Evolutionary conservation across 1,140 invertebrate genomes (phyloP), one percentile per base, ranked within the genome.

Genomic region (Zaprionus taronus): DNA sequence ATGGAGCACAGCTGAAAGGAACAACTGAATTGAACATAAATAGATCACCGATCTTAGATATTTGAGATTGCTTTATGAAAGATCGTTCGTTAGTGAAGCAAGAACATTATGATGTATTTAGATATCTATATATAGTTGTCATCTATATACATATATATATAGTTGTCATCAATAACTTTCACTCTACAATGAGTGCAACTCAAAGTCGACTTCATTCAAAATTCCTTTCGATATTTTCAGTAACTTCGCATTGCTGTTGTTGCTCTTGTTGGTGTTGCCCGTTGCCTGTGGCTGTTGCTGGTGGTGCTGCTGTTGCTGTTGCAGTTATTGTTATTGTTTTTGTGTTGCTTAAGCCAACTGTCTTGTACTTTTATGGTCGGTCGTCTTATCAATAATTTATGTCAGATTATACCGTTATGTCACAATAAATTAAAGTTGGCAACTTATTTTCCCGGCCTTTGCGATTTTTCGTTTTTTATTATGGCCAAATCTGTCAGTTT

Each of bases 371-470:
- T 90, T 90, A 91, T 91, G 89, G 80, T 74, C 82, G 82, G 74
- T 89, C 83, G 79, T 89, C 77, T 81, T 91, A 91, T 83, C 90
- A 91, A 91, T 91, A 91, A 91, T 91, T 91, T 91, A 91, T 91
- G 90, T 91, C 90, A 90, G 90, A 91, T 91, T 91, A 91, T 90
- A 90, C 81, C 80, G 90, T 90, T 91, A 91, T 90, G 90, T 91
- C 90, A 91, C 90, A 90, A 91, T 91, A 90, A 91, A 91, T 91
- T 91, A 91, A 91, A 90, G 90, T 84, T 91, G 85, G 80, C 90
- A 91, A 91, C 90, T 91, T 91, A 90, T 90, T 91, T 90, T 81
- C 81, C 85, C 89, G 81, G 87, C 83, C 63, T 58, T 17, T 47
- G 41, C 64, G 24, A 55, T 77, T 81, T 87, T 89, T 83, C 72